Conservation (phyloP, 2,113 vertebrate genomes). For the Psittacula cyanocephala region DNA sequence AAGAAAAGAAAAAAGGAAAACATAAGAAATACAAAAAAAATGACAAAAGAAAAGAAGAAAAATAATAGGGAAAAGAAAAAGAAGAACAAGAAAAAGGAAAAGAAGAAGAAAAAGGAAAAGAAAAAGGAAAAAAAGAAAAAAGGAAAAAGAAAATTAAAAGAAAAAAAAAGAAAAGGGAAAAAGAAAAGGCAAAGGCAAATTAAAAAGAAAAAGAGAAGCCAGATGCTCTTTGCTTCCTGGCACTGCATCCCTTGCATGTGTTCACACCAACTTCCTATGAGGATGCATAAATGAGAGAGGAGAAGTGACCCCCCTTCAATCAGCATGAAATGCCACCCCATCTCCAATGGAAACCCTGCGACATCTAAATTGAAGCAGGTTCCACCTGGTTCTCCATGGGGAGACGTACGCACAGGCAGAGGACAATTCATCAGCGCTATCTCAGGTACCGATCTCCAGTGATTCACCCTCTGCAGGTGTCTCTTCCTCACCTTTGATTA, state of each 20-base stretch:
- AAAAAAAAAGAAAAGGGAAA: too few species aligned
- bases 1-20: too few species aligned
- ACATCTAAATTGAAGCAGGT: not conserved
- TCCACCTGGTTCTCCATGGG: not conserved
- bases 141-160: too few species aligned
- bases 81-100: not conserved
- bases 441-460: not conserved
- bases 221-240: not conserved
- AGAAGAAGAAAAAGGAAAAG: too few species aligned
- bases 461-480: conserved; percentile 39
- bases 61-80: too few species aligned
- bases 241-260: not conserved
- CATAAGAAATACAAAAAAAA: not conserved
- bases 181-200: too few species aligned
- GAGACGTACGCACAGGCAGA: accelerated
- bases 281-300: not conserved
- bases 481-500: not conserved
- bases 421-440: not conserved
- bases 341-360: accelerated
- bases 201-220: not conserved
- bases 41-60: too few species aligned
- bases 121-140: not conserved
- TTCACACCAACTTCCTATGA: not conserved
- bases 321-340: accelerated
- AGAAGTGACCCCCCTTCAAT: too few species aligned